Percentiles rank a stretch among this genome's conserved stretches.
Conservation (phyloP, 2,888 invertebrate genomes). For the Melinaea marsaeus region DNA sequence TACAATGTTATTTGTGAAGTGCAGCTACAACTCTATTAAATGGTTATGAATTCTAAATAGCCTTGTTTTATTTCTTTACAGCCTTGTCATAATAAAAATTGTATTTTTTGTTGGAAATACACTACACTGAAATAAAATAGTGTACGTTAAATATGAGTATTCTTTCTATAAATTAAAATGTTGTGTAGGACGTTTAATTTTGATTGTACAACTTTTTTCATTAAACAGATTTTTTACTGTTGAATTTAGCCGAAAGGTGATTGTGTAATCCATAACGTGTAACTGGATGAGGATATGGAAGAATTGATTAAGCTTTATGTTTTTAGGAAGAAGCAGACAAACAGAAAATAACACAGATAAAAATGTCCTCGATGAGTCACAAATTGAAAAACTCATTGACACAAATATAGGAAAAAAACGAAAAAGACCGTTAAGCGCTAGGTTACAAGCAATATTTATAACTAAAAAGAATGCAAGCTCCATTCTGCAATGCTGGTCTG, state of each 20-base stretch:
- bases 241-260: neutral
- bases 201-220: too few relatives aligned
- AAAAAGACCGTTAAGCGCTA: constrained; percentile 57
- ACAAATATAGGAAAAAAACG: constrained; percentile 37
- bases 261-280: neutral
- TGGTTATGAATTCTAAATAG: neutral
- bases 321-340: constrained; percentile 62
- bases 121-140: too few relatives aligned
- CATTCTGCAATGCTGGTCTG: constrained; percentile 61
- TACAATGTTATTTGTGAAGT: neutral
- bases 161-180: too few relatives aligned
- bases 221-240: too few relatives aligned
- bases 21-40: constrained; percentile 5
- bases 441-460: constrained; percentile 57
- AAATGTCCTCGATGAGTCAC: neutral
- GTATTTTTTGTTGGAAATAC: too few relatives aligned
- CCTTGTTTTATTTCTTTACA: neutral
- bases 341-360: constrained; percentile 36
- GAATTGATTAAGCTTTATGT: constrained; percentile 59
- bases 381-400: constrained; percentile 7
- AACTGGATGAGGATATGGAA: constrained; percentile 14
- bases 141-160: too few relatives aligned
- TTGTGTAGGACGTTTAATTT: too few relatives aligned
- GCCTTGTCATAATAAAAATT: neutral
- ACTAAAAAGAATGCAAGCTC: constrained; percentile 66